Base-by-base conservation (phyloP, 2,113 vertebrate species). In the Lonchura striata region DNA sequence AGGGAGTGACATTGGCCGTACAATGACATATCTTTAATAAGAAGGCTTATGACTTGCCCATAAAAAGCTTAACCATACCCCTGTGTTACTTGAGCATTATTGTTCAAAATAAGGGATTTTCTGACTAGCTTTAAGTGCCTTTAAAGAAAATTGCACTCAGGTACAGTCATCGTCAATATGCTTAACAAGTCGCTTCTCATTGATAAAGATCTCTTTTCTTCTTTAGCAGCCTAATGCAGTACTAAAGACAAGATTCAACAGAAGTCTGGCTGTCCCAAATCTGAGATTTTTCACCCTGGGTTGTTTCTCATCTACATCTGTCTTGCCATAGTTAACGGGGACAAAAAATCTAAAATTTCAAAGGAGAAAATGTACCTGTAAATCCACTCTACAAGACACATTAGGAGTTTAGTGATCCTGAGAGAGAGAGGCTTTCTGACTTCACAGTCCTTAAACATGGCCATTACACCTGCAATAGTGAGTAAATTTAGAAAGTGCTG, bases 51-150 rank as follows among this genome's bases (percentile, higher is more conserved):
- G 83, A 65, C 57, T 84, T 94, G 47, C 85, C 85, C 93, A 85
- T 86, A 96, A 81, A 94, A 97, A 94, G 72, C 50, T 96, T 95
- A 97, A 86, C 42, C 28, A 37, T 75, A 84, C 86, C 50, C n/a
- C 22, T 31, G 16, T 63, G 78, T 92, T 96, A 68, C 15, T 93
- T 81, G 70, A 37, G 13, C 52, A 91, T 84, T 96, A 59, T 86
- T 95, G 89, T 81, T 86, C 57, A 90, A 95, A 97, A 95, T 92
- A 96, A 95, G 90, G 88, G 64, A 96, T 95, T 96, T 97, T 91
- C 96, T 96, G 75, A 94, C 70, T 77, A 70, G 17, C 33, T 74
- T 78, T 47, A 92, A 93, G 18, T 78, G 50, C 53, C 61, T 95
- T 64, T 27, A n/a, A 88, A 82, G 27, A 97, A 96, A 39, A 86